phyloP scores from a whole-genome alignment of 2,113 vertebrate genomes.

The Osmerus mordax region DNA sequence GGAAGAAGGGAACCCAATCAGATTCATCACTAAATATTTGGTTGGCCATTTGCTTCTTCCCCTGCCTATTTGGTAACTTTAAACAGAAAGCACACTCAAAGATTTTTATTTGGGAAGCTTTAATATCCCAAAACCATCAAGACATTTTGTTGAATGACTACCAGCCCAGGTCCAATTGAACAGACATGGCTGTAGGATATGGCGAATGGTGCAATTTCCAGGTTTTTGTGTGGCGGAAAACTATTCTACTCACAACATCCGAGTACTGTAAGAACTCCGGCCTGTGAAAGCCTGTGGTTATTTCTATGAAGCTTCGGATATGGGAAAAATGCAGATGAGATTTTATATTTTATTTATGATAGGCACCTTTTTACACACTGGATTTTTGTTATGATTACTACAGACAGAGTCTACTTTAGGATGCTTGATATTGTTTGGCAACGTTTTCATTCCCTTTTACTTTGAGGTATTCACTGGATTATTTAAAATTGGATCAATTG shows the following conservation, averaged over 20 bases:
- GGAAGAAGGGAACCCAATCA: too few relatives aligned
- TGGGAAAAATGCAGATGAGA: slow-evolving; percentile 23
- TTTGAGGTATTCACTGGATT: slow-evolving; percentile 69
- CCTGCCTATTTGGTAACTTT: too few relatives aligned
- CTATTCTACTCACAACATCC: slow-evolving; percentile 33
- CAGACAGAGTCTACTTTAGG: slow-evolving; percentile 65
- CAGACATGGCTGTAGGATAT: slow-evolving; percentile 23
- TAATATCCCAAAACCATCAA: too few relatives aligned
- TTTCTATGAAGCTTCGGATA: slow-evolving; percentile 28
- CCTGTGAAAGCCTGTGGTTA: slow-evolving; percentile 36
- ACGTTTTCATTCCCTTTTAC: slow-evolving; percentile 15
- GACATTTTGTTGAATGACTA: slow-evolving; percentile 48
- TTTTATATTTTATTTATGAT: slow-evolving; percentile 54
- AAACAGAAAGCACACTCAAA: slow-evolving; percentile 20
- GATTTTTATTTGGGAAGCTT: too few relatives aligned
- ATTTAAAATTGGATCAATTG: slow-evolving; percentile 44
- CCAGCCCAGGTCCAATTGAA: slow-evolving; percentile 38
- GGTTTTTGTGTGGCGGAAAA: slow-evolving; percentile 34
- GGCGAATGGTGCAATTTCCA: slow-evolving; percentile 41
- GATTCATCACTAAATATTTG: too few relatives aligned
- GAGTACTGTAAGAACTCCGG: slow-evolving; percentile 49
- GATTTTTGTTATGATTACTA: slow-evolving; percentile 52
- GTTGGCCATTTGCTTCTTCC: too few relatives aligned
- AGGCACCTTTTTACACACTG: slow-evolving; percentile 71
- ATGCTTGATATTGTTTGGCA: slow-evolving; percentile 43